phyloP scores from a whole-genome alignment of 2,113 vertebrate genomes.

The Climacteris rufus region DNA sequence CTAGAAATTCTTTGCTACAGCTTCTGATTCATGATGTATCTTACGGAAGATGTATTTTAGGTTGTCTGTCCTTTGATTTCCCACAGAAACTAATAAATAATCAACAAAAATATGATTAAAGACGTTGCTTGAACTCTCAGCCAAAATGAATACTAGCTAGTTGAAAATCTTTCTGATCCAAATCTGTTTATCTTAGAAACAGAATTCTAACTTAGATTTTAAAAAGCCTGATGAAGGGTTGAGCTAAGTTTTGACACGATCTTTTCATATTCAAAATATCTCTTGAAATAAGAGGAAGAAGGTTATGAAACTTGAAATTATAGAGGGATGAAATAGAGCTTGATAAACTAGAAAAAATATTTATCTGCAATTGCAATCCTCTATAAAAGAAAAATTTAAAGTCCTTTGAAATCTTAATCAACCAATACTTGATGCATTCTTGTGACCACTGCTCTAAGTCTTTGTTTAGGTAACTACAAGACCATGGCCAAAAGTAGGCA shows the following conservation, averaged over 20 bases:
- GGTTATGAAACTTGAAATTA: conserved; percentile 56
- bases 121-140: conserved; percentile 68
- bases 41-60: conserved; percentile 71
- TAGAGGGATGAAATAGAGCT: conserved; percentile 37
- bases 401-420: conserved; percentile 54
- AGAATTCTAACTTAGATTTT: conserved; percentile 77
- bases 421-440: not conserved
- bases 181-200: conserved; percentile 77
- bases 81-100: conserved; percentile 80
- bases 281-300: conserved; percentile 59
- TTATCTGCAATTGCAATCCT: conserved; percentile 52
- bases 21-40: conserved; percentile 68
- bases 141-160: conserved; percentile 57
- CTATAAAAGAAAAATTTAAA: not conserved
- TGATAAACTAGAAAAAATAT: conserved; percentile 50
- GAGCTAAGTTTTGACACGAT: conserved; percentile 70
- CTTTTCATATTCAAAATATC: conserved; percentile 69
- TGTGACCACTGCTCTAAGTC: conserved; percentile 25
- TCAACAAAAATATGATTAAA: conserved; percentile 83
- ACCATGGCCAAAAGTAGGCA: not conserved
- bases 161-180: conserved; percentile 75
- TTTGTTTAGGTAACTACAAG: conserved; percentile 4
- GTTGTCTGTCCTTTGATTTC: conserved; percentile 74
- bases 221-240: conserved; percentile 66
- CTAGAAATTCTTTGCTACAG: conserved; percentile 64